Percentiles rank a stretch among this genome's conserved stretches.
Conservation (phyloP, 2,888 invertebrate species). For the Erebia ligea region DNA sequence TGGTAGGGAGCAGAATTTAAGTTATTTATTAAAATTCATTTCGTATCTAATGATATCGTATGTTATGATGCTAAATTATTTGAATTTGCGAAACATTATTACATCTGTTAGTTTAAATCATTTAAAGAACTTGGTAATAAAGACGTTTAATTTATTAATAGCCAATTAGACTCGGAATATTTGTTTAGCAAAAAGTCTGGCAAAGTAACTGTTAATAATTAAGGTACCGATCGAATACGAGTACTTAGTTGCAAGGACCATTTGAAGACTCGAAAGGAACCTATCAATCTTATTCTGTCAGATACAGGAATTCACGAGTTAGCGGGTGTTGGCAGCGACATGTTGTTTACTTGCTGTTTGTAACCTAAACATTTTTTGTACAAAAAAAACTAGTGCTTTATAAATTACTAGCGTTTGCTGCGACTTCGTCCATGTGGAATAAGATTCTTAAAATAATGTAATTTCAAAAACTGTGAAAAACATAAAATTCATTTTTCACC, state of each 20-base stretch:
- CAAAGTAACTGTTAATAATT: conserved; percentile 17
- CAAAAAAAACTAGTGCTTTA: no score
- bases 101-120: neutral
- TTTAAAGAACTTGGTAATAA: neutral
- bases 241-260: conserved; percentile 8
- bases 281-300: conserved; percentile 16
- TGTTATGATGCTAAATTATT: no score
- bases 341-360: conserved; percentile 5
- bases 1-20: no score
- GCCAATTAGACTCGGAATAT: conserved; percentile 9
- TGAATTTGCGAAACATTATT: no score
- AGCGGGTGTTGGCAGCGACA: conserved; percentile 8
- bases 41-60: no score
- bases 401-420: no score
- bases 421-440: no score
- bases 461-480: no score
- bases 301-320: conserved; percentile 3
- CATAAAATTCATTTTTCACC: no score
- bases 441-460: no score
- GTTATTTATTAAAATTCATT: no score
- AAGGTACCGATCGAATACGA: neutral
- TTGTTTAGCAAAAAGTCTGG: conserved; percentile 15
- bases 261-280: conserved; percentile 16
- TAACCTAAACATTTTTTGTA: neutral
- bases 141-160: conserved; percentile 7